Percentiles rank a stretch among this genome's conserved stretches.
These are phyloP conservation scores for Circaetus gallicus DNA, from an alignment of 2,113 vertebrate genomes.

Conservation along the genomic window DNA sequence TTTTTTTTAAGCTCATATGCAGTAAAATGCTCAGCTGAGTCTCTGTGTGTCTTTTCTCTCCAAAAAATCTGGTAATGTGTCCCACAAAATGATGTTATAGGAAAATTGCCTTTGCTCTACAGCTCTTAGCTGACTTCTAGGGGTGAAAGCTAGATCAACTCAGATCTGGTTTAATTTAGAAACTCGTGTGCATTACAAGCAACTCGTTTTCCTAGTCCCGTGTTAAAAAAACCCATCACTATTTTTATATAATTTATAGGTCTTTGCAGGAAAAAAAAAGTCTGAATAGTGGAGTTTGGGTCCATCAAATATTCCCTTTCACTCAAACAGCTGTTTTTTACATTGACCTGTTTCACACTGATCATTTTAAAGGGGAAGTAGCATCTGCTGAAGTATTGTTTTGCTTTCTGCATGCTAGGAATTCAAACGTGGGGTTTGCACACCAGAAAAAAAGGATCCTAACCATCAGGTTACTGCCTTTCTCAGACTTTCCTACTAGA, in stretches of 20 bases:
- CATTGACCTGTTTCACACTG: background rate
- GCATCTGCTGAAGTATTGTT: background rate
- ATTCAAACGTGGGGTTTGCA: background rate
- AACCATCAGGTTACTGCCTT: background rate
- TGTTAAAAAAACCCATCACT: background rate
- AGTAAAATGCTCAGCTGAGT: background rate
- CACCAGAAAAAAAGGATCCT: background rate
- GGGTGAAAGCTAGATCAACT: background rate
- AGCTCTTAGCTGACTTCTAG: background rate
- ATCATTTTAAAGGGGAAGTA: background rate
- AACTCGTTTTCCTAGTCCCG: background rate
- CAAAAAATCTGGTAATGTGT: slow-evolving; percentile 5
- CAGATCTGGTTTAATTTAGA: background rate
- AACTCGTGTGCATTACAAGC: background rate
- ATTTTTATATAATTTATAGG: background rate
- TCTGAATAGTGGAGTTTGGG: background rate
- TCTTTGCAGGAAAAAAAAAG: background rate
- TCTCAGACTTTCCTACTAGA: background rate
- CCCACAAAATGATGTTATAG: background rate
- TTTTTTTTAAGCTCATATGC: background rate
- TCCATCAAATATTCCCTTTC: background rate
- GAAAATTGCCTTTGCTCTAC: background rate
- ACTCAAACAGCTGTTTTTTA: background rate
- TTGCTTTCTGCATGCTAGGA: background rate
- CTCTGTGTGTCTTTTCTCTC: background rate